Conservation (phyloP, 2,113 vertebrate genomes). For the Rhizomys pruinosus region DNA sequence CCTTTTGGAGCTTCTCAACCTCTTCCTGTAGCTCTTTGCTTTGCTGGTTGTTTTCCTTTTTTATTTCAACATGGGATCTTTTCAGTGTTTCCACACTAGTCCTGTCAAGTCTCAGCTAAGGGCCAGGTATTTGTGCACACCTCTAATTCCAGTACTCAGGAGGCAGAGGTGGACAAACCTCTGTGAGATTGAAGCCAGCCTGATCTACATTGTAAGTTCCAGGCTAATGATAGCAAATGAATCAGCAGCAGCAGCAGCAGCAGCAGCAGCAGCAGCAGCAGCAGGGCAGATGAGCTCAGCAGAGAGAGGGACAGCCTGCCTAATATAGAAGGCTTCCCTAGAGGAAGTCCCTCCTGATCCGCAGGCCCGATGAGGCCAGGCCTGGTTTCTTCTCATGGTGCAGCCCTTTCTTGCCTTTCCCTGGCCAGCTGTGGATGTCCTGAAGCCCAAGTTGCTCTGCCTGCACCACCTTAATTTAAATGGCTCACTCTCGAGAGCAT, state of each 20-base stretch:
- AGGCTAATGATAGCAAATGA: background rate
- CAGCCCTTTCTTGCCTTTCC: background rate
- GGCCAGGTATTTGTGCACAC: too few species aligned
- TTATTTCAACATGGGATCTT: too few species aligned
- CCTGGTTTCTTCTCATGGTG: background rate
- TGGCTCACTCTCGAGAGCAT: background rate
- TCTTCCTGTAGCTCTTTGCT: too few species aligned
- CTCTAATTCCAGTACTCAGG: too few species aligned
- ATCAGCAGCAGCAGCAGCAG: background rate
- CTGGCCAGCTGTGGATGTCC: background rate
- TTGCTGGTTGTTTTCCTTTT: too few species aligned
- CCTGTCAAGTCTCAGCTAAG: background rate
- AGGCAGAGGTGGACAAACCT: too few species aligned
- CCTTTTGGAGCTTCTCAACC: too few species aligned
- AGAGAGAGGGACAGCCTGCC: background rate
- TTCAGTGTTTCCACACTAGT: too few species aligned
- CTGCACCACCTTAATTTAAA: conserved; percentile 10
- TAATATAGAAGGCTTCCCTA: background rate
- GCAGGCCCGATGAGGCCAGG: background rate
- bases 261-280: too few species aligned
- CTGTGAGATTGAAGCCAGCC: too few species aligned
- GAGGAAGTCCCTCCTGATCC: background rate
- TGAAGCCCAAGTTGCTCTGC: background rate
- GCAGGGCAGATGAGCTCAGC: background rate
- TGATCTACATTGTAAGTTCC: too few species aligned